Percentiles rank a stretch among this genome's conserved stretches.
Evolutionary conservation across 2,888 invertebrate species (phyloP).

Genomic region (Cecidostiba fungosa): DNA sequence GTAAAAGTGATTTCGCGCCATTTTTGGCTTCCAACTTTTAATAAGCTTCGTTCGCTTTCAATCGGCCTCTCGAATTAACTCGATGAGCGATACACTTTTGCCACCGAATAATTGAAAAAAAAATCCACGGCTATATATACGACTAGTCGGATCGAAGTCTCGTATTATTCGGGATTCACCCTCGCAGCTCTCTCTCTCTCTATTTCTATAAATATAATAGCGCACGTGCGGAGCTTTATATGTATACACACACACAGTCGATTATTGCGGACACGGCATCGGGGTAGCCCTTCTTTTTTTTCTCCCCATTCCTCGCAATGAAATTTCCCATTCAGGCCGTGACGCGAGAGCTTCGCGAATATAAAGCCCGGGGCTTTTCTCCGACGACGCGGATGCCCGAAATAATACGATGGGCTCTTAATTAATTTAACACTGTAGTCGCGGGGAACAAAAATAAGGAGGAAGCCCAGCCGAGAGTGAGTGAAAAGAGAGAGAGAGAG

Average conservation of each 20-base stretch:
- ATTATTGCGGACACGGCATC: too few relatives aligned
- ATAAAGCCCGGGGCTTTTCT: conserved; percentile 42
- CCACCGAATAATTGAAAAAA: too few relatives aligned
- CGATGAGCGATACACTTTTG: too few relatives aligned
- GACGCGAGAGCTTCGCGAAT: background rate
- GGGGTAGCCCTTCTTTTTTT: background rate
- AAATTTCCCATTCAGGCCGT: conserved; percentile 38
- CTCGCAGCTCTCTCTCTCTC: too few relatives aligned
- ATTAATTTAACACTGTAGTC: conserved; percentile 55
- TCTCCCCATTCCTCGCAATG: conserved; percentile 29
- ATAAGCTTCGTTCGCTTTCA: background rate
- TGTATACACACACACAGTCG: background rate
- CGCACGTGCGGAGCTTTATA: background rate
- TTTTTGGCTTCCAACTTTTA: background rate
- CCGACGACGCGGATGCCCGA: conserved; percentile 16
- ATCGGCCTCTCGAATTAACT: too few relatives aligned
- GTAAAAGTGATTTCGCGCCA: background rate
- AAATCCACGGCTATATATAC: too few relatives aligned
- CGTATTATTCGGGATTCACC: too few relatives aligned
- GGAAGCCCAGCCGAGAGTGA: background rate
- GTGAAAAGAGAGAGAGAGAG: too few relatives aligned
- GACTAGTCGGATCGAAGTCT: too few relatives aligned
- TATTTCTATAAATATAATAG: too few relatives aligned
- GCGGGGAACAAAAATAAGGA: background rate
- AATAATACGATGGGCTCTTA: conserved; percentile 58